A percentile compares a stretch with the other conserved stretches of the same genome.
These are phyloP conservation scores for Plectus sambesii DNA, from an alignment of 1,140 invertebrate species.

Conservation along the genomic window DNA sequence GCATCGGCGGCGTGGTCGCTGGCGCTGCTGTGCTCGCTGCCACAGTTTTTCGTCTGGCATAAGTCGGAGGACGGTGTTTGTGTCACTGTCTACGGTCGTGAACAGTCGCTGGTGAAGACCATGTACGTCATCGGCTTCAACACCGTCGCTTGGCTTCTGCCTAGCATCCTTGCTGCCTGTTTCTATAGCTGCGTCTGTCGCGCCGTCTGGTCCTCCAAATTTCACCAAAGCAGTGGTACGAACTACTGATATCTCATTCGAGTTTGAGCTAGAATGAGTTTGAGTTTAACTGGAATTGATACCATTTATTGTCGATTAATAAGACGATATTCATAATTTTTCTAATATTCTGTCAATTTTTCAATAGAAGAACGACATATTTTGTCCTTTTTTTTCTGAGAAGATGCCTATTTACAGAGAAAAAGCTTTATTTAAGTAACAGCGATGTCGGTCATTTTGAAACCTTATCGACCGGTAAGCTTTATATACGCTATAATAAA, in stretches of 20 bases:
- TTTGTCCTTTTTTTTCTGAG: no score
- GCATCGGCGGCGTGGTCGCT: conserved; percentile 32
- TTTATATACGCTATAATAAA: no score
- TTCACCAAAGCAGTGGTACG: conserved; percentile 18
- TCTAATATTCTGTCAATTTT: no score
- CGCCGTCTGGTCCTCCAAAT: conserved; percentile 30
- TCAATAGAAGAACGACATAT: no score
- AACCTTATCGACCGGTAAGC: no score
- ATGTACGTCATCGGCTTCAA: conserved; percentile 36
- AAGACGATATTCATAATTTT: no score
- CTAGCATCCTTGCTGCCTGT: conserved; percentile 33
- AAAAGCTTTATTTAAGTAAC: no score
- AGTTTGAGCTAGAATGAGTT: no score
- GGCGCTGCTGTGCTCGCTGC: conserved; percentile 31
- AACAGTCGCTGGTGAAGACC: conserved; percentile 16
- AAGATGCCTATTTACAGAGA: no score
- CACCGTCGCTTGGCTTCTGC: conserved; percentile 36
- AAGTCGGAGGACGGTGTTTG: conserved; percentile 22
- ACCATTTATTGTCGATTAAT: no score
- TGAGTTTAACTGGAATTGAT: no score
- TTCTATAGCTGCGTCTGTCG: conserved; percentile 32
- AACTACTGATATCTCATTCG: conserved; percentile 10
- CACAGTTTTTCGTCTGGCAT: conserved; percentile 37
- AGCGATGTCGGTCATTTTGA: no score
- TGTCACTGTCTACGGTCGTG: conserved; percentile 27